Evolutionary conservation across 2,797 vertebrate genomes (phyloP).

Genomic region (Delichon dasypus): DNA sequence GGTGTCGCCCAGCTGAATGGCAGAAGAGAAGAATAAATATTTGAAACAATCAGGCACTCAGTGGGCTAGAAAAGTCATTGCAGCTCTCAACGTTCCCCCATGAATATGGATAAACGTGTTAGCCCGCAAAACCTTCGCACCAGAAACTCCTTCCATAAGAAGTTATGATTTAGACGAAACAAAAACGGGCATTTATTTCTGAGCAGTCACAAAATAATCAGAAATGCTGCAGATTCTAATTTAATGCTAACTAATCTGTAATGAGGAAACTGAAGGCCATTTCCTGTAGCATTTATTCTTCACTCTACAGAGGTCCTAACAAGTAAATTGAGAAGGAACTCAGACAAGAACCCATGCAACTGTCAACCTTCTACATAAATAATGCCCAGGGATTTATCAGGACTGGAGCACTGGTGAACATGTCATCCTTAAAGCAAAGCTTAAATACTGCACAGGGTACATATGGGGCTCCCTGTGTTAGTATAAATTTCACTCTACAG

Average conservation of each 20-base stretch:
- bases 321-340: background rate
- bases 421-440: background rate
- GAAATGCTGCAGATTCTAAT: background rate
- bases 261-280: background rate
- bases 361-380: background rate
- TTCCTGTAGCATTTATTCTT: background rate
- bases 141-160: background rate
- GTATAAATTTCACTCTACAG: slow-evolving; percentile 6
- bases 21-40: slow-evolving; percentile 58
- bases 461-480: background rate
- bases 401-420: background rate
- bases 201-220: background rate
- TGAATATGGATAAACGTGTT: slow-evolving; percentile 35
- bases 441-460: background rate
- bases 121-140: background rate
- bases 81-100: background rate
- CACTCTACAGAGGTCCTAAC: background rate
- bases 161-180: background rate
- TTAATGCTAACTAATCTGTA: background rate
- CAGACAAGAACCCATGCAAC: background rate
- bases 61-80: slow-evolving; percentile 65
- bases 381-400: background rate
- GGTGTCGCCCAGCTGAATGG: slow-evolving; percentile 88
- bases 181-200: background rate
- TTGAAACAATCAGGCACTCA: slow-evolving; percentile 59